These are phyloP conservation scores for Merops nubicus DNA, from an alignment of 2,113 vertebrate genomes.

Conservation along the genomic window DNA sequence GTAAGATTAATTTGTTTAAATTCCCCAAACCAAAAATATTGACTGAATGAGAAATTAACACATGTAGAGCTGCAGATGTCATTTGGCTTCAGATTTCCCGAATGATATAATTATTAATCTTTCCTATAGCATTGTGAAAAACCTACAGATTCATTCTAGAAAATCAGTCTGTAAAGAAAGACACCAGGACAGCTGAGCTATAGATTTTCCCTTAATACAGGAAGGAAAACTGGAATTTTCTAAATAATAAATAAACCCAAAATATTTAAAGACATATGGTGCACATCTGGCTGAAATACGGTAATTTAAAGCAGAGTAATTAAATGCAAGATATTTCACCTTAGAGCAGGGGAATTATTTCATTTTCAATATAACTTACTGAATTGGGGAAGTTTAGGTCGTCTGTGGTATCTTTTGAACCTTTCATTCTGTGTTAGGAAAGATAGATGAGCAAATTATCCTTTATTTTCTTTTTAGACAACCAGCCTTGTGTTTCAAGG, in stretches of 20 bases:
- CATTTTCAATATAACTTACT: slow-evolving; percentile 39
- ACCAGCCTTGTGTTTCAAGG: not conserved
- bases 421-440: slow-evolving; percentile 13
- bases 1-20: slow-evolving; percentile 79
- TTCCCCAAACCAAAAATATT: slow-evolving; percentile 80
- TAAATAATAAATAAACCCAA: slow-evolving; percentile 76
- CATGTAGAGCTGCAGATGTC: slow-evolving; percentile 77
- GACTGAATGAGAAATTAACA: slow-evolving; percentile 80
- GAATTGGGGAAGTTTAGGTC: not conserved
- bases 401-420: slow-evolving; percentile 1
- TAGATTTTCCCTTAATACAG: slow-evolving; percentile 64
- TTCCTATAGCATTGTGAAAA: slow-evolving; percentile 71
- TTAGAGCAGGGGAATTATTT: slow-evolving; percentile 57
- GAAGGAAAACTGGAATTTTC: slow-evolving; percentile 67
- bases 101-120: slow-evolving; percentile 79
- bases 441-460: not conserved
- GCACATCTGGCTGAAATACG: slow-evolving; percentile 76
- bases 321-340: slow-evolving; percentile 72
- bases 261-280: slow-evolving; percentile 76
- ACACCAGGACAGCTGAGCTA: slow-evolving; percentile 61
- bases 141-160: slow-evolving; percentile 73
- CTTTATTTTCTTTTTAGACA: not conserved
- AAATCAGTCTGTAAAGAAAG: slow-evolving; percentile 72
- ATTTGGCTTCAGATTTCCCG: slow-evolving; percentile 78
- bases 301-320: slow-evolving; percentile 76